Base-by-base conservation (phyloP, 2,888 invertebrate species). In the Dryomyza anilis region DNA sequence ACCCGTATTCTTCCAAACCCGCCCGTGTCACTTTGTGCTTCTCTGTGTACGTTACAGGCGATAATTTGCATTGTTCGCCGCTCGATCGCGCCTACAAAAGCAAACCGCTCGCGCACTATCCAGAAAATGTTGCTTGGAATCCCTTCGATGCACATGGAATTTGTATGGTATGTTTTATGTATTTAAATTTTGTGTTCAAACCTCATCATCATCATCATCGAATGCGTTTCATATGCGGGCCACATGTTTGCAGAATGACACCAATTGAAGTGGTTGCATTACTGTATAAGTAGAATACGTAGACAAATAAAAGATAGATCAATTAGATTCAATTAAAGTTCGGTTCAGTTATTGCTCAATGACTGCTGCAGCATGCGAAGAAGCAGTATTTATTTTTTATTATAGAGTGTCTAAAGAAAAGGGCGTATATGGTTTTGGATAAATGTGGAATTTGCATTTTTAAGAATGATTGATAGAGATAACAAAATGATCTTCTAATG, bases 111-210 rank as follows among this genome's bases (percentile, higher is more conserved):
- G 94, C 93, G 59, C 95, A 97, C 83, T 98, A 96, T 85, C 98
- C 98, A 63, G 94, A 96, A 77, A 90, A 92, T 84, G 92, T 95
- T 67, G 84, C 90, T 70, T 91, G 92, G 86, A 94, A 94, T 85
- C 91, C 92, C 64, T 96, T 97, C 86, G 96, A 97, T 87, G 91
- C 93, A 76, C 92, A 95, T 85, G 98, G 98, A 74, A 95, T 97
- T 72, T 93, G 95, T 84, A 95, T 98, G 95, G 98, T 98, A 86
- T 68, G 76, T 73, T 61, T 10, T 8, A 12, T n/a, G 27, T 23
- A 14, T 27, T 52, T 29, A 46, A 29, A 55, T 45, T 55, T 55
- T 16, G 60, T 50, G 14, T 1, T n/a, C n/a, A n/a, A n/a, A n/a
- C n/a, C n/a, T n/a, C n/a, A n/a, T n/a, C n/a, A n/a, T n/a, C n/a